phyloP scores from a whole-genome alignment of 2,797 vertebrate species.

The Cuniculus paca region DNA sequence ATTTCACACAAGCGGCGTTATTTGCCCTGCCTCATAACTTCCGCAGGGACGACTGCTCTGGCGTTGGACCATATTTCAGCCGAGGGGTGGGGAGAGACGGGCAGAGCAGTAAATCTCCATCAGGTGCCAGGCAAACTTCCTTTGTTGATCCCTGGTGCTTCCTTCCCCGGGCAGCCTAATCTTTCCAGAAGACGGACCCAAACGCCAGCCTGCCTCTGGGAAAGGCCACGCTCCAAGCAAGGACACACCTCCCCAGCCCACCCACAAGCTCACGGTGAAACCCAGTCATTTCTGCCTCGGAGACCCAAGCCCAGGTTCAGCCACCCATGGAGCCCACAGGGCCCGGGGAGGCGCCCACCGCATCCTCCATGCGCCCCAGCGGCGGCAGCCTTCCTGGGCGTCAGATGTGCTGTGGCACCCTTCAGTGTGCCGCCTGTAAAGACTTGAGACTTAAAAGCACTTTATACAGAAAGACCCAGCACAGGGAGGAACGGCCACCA shows the following conservation, averaged over 20 bases:
- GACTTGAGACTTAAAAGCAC: not conserved
- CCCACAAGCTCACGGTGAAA: not conserved
- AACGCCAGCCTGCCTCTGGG: not conserved
- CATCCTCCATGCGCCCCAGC: not conserved
- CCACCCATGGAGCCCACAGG: too few relatives aligned
- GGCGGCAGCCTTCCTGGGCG: not conserved
- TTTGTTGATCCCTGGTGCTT: not conserved
- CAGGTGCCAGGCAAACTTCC: not conserved
- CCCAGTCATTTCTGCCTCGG: not conserved
- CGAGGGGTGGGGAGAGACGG: not conserved
- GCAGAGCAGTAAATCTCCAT: not conserved
- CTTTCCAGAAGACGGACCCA: not conserved
- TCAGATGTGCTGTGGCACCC: constrained; percentile 50
- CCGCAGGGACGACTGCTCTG: not conserved
- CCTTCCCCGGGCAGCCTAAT: not conserved
- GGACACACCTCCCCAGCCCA: not conserved
- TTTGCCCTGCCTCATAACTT: not conserved
- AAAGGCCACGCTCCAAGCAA: not conserved
- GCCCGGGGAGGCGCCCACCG: too few relatives aligned
- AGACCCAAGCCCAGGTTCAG: not conserved
- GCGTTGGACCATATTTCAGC: not conserved
- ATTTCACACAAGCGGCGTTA: not conserved
- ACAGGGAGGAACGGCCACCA: not conserved
- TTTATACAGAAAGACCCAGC: constrained; percentile 23
- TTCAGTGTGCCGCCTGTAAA: not conserved